Evolutionary conservation across 1,140 invertebrate species (phyloP), one percentile per base, ranked within the genome.

Genomic region (Drosophila bocki): DNA sequence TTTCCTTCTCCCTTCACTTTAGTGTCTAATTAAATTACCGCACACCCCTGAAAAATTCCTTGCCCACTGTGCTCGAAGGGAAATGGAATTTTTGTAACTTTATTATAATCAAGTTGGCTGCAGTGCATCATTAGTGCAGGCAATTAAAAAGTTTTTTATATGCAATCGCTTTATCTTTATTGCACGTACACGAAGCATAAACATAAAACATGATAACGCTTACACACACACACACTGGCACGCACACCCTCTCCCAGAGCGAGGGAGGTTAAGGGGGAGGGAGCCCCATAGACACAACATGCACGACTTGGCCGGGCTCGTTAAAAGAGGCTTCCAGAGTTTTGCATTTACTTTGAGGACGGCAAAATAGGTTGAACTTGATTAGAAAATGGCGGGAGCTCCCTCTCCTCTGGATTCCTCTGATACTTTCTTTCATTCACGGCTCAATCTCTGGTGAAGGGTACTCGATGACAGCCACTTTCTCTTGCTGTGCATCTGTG

Each of bases 61-160:
- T 35, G 7, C 57, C 67, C 42, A 67, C 64, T 75, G 74, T 80
- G 29, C 67, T 58, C 7, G 45, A 29, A 71, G 44, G 77, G 47
- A 56, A 62, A 63, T 62, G 71, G 59, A 59, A 77, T 82, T 70
- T 68, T 78, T 61, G 63, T 57, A 80, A 70, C 71, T 82, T 85
- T 78, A 90, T 88, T 85, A 90, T 90, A 85, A 85, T 90, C 85
- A 90, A 82, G 85, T 90, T 85, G 67, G 63, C 80, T 85, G 81
- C 86, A 91, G 75, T 90, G 85, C 85, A 90, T 90, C 85, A 90
- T 90, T 90, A 90, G 85, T 90, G 85, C 85, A 90, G 85, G 85
- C 85, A 90, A 90, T 90, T 90, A 90, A 90, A 90, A 90, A 90
- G 78, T 80, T 88, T 90, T 88, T 90, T 90, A 79, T 90, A 90